A percentile compares a stretch with the other conserved stretches of the same genome.
Conservation (phyloP, 2,113 vertebrate genomes). For the Chunga burmeisteri region DNA sequence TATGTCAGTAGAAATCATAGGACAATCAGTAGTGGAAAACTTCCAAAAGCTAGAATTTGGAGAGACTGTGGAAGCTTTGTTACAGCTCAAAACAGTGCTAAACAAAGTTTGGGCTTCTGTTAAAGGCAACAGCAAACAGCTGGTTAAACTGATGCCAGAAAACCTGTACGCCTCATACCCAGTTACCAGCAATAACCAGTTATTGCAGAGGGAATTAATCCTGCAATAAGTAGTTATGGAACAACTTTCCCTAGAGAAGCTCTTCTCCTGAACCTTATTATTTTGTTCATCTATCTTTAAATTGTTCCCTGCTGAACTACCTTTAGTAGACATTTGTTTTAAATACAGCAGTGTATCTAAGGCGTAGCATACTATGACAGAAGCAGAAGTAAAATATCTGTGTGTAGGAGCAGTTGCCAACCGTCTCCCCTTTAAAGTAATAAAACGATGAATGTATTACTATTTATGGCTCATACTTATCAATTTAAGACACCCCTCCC, state of each 20-base stretch:
- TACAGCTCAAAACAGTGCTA: not conserved
- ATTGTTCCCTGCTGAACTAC: not conserved
- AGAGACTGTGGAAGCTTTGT: not conserved
- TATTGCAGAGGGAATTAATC: not conserved
- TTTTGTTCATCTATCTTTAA: not conserved
- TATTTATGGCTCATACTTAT: not conserved
- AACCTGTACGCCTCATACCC: not conserved
- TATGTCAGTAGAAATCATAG: not conserved
- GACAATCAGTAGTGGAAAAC: not conserved
- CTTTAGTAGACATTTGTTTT: not conserved
- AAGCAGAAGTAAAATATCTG: not conserved
- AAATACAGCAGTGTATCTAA: not conserved
- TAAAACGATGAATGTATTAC: not conserved
- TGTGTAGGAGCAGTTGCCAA: not conserved
- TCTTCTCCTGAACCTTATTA: not conserved
- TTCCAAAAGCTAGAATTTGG: not conserved
- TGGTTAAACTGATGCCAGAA: not conserved
- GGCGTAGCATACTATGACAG: not conserved
- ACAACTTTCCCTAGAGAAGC: not conserved
- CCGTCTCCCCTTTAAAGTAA: not conserved
- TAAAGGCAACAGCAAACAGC: not conserved
- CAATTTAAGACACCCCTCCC: not conserved
- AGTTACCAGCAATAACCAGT: not conserved
- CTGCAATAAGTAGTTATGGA: not conserved
- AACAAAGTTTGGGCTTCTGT: not conserved